phyloP scores from a whole-genome alignment of 2,797 vertebrate genomes.

The Lophotriccus pileatus region DNA sequence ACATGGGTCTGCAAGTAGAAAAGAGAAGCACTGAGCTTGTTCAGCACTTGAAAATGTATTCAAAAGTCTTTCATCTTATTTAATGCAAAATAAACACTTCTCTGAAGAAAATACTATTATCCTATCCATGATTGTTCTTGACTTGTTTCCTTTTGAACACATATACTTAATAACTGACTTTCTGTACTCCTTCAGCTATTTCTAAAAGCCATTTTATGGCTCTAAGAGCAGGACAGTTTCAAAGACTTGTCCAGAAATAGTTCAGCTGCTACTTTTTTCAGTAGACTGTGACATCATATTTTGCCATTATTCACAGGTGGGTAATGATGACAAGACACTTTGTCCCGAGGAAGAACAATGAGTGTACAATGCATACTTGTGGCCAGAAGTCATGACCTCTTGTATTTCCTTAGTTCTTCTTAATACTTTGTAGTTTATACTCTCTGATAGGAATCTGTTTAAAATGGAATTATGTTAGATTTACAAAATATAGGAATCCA shows the following conservation, averaged over 20 bases:
- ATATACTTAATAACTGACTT: not conserved
- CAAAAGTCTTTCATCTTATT: not conserved
- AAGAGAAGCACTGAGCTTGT: not conserved
- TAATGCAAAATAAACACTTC: slow-evolving; percentile 18
- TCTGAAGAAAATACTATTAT: not conserved
- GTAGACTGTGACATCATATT: not conserved
- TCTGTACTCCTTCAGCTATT: not conserved
- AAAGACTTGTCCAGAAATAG: not conserved
- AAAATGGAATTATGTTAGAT: not conserved
- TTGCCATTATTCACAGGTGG: not conserved
- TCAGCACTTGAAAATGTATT: not conserved
- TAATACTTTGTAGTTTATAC: not conserved
- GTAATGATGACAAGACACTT: not conserved
- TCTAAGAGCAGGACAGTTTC: not conserved
- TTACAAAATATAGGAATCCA: not conserved
- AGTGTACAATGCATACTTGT: not conserved
- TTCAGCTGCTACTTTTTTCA: not conserved
- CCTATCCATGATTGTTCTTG: not conserved
- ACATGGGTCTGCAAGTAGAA: not conserved
- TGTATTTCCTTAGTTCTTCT: not conserved
- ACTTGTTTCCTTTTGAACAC: not conserved
- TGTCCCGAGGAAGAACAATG: not conserved
- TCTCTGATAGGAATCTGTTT: not conserved
- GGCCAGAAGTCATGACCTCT: not conserved
- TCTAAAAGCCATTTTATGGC: not conserved